Conservation (phyloP, 2,113 vertebrate species). For the Charadrius vociferus region DNA sequence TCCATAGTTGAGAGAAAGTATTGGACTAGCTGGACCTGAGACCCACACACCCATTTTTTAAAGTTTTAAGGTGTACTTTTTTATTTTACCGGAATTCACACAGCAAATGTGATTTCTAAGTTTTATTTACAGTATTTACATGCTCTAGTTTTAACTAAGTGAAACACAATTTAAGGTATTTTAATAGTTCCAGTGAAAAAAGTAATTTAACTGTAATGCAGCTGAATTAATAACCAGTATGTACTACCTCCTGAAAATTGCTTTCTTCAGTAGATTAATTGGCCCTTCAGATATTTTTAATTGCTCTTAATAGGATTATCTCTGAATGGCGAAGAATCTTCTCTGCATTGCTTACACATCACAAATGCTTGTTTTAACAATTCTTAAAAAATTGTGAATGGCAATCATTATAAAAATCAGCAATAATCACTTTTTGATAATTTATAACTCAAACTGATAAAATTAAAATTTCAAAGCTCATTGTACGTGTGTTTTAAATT, state of each 20-base stretch:
- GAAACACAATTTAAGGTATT: not conserved
- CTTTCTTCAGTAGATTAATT: not conserved
- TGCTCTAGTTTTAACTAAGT: not conserved
- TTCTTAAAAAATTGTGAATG: not conserved
- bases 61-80: not conserved
- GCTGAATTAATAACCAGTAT: not conserved
- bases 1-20: not conserved
- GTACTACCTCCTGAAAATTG: not conserved
- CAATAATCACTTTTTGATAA: not conserved
- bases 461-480: not conserved
- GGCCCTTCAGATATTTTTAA: not conserved
- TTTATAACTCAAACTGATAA: not conserved
- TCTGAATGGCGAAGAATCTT: not conserved
- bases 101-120: not conserved
- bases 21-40: not conserved
- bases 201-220: not conserved
- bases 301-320: not conserved
- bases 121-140: not conserved
- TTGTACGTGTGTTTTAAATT: not conserved
- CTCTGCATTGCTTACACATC: not conserved
- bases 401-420: not conserved
- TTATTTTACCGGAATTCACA: not conserved
- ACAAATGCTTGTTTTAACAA: not conserved
- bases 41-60: not conserved
- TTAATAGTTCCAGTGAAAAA: not conserved